These are phyloP conservation scores for Typhlichthys subterraneus DNA, from an alignment of 2,797 vertebrate genomes.

Conservation along the genomic window DNA sequence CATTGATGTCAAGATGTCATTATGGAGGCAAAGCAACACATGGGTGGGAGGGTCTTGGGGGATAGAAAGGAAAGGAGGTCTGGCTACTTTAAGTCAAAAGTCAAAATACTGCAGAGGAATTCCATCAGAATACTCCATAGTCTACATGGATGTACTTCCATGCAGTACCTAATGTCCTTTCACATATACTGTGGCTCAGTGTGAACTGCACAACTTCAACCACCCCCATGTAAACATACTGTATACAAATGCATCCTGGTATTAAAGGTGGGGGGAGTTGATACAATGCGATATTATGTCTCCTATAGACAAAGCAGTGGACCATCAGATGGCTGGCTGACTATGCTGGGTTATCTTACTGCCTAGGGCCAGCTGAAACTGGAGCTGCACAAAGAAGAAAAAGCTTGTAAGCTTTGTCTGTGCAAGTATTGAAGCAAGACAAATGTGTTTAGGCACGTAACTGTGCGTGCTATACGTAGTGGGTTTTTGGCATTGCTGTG, in stretches of 20 bases:
- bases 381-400: slow-evolving; percentile 43
- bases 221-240: slow-evolving; percentile 11
- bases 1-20: slow-evolving; percentile 61
- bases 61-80: slow-evolving; percentile 18
- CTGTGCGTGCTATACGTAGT: slow-evolving; percentile 4
- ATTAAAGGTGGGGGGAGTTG: slow-evolving; percentile 28
- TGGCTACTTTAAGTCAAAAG: slow-evolving; percentile 54
- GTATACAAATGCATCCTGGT: slow-evolving; percentile 20
- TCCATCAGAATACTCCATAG: slow-evolving; percentile 20
- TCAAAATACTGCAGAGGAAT: slow-evolving; percentile 23
- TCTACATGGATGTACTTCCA: too few species aligned
- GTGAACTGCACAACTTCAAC: too few species aligned
- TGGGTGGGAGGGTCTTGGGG: slow-evolving; percentile 28
- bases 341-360: slow-evolving; percentile 59
- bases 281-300: slow-evolving; percentile 52
- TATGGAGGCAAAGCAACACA: slow-evolving; percentile 37
- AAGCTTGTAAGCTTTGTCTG: slow-evolving; percentile 43
- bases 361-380: slow-evolving; percentile 60
- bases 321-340: slow-evolving; percentile 52
- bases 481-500: slow-evolving; percentile 21
- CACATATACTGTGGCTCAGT: slow-evolving; percentile 3
- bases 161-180: too few species aligned
- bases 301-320: slow-evolving; percentile 65
- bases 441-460: not conserved
- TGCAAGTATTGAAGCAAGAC: slow-evolving; percentile 52